Percentiles rank a stretch among this genome's conserved stretches.
These are phyloP conservation scores for Corythaeola cristata DNA, from an alignment of 2,113 vertebrate genomes.

Conservation along the genomic window DNA sequence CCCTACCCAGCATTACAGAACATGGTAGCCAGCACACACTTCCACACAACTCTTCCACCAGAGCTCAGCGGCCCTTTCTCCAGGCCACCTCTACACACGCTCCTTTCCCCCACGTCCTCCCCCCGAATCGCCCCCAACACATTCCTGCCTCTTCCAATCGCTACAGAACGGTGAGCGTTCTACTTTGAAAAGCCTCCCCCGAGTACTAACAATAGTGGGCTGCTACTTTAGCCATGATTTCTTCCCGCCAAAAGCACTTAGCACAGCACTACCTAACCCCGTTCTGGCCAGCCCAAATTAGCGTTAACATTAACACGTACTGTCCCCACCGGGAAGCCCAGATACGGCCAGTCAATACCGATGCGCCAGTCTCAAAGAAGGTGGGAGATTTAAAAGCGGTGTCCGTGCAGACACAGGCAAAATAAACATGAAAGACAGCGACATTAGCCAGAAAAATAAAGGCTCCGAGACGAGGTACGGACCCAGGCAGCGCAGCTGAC, in stretches of 20 bases:
- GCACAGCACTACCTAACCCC: neutral
- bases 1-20: neutral
- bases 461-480: neutral
- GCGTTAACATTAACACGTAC: too few species aligned
- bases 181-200: neutral
- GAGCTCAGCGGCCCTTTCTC: neutral
- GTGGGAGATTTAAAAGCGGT: neutral
- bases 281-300: too few species aligned
- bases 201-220: neutral
- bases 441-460: neutral
- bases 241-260: neutral
- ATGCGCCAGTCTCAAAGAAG: neutral
- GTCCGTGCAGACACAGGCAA: neutral
- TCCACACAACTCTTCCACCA: neutral
- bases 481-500: neutral
- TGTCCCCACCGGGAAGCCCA: neutral
- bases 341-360: neutral
- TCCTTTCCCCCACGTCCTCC: neutral
- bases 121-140: neutral
- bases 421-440: neutral
- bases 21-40: accelerated
- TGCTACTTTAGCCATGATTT: neutral
- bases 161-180: neutral
- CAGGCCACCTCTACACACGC: accelerated
- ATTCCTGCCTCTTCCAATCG: neutral